phyloP scores from a whole-genome alignment of 2,797 vertebrate genomes.

The Clarias pachynema region DNA sequence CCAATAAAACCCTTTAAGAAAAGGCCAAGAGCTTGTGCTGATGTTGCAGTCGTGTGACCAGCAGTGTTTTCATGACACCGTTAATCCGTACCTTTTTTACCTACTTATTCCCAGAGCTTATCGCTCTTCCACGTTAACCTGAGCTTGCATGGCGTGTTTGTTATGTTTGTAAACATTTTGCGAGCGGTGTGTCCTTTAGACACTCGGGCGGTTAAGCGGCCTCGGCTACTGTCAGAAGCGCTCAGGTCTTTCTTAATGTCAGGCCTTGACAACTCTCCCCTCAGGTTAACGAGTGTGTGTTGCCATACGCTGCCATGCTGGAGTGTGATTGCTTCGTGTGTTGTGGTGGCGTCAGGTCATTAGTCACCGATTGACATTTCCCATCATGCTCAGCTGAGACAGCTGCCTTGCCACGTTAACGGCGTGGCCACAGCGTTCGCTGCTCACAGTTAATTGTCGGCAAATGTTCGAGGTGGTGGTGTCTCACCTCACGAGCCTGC shows the following conservation, averaged over 20 bases:
- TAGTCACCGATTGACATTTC: constrained; percentile 52
- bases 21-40: constrained; percentile 31
- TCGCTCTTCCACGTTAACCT: background rate
- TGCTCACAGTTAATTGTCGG: constrained; percentile 50
- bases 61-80: background rate
- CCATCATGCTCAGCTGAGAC: constrained; percentile 43
- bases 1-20: constrained; percentile 32
- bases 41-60: constrained; percentile 16
- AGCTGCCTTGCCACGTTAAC: constrained; percentile 45
- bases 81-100: constrained; percentile 3
- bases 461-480: constrained; percentile 52
- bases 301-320: constrained; percentile 30
- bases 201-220: constrained; percentile 38
- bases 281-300: constrained; percentile 50
- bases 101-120: background rate
- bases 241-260: constrained; percentile 43
- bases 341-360: constrained; percentile 27
- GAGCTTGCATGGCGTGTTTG: constrained; percentile 24
- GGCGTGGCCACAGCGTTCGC: constrained; percentile 33
- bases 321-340: constrained; percentile 42
- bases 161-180: constrained; percentile 35
- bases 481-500: constrained; percentile 43
- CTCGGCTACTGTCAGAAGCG: constrained; percentile 44
- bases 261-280: constrained; percentile 46
- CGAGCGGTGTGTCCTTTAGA: constrained; percentile 39